Base-by-base conservation (phyloP, 2,797 vertebrate species). In the Uromys caudimaculatus region DNA sequence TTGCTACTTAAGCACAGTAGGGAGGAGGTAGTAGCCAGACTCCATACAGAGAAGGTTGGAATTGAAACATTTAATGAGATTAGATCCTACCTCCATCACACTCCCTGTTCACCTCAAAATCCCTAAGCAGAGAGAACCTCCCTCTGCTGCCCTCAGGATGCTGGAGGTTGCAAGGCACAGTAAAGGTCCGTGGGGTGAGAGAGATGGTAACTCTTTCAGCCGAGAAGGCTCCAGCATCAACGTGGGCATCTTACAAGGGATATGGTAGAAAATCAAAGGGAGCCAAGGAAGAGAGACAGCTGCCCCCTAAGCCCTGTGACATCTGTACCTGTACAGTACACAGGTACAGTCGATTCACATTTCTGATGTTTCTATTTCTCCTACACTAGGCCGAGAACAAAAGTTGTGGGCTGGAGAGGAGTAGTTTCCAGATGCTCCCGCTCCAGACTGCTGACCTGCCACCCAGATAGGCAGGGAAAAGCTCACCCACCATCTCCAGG, bases 61-160 rank as follows among this genome's bases (percentile, higher is more conserved):
- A 78, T 78, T 54, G 21, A 75, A 86, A 19, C 32, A 44, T 58
- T 83, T 75, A 77, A 75, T 41, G 78, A 27, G 24, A 52, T 79
- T 91, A 73, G 38, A 62, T 35, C 50, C 35, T 35, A 76, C 11
- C 54, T n/a, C 84, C 32, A 77, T 67, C 64, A 24, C 35, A 38
- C 52, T 85, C 38, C 6, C 7, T 78, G 81, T 44, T 92, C 67
- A 73, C n/a, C 19, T 23, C 14, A 38, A 95, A 96, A 91, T 79
- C 9, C 24, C 44, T 77, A 64, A 71, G 21, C 69, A 56, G 41
- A 11, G 2, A 85, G 24, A 71, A 29, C 11, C 27, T 38, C 84
- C 76, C 3, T 1, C n/a, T n/a, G n/a, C n/a, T 67, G 56, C 4
- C 35, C 52, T 56, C 41, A 75, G 78, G 24, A 9, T n/a, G 35